These are phyloP conservation scores for Alectoris magna DNA, from an alignment of 2,797 vertebrate genomes.

Conservation along the genomic window DNA sequence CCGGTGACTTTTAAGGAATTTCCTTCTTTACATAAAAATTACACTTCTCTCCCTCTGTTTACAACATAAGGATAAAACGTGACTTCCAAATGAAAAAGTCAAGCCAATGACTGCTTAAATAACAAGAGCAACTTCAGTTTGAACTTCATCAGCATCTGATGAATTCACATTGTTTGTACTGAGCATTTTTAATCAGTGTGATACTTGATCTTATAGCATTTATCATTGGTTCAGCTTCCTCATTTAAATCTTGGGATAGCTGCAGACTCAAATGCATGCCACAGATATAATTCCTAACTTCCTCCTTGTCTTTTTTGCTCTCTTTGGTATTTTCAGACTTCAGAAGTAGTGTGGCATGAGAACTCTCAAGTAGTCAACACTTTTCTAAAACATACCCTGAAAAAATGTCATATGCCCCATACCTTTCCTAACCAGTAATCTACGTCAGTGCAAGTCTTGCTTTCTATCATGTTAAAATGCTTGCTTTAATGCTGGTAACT, in stretches of 20 bases:
- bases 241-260: not conserved
- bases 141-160: not conserved
- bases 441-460: not conserved
- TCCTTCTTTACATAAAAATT: not conserved
- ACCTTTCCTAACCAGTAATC: not conserved
- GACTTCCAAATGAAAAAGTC: not conserved
- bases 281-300: not conserved
- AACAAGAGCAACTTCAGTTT: not conserved
- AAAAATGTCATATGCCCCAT: not conserved
- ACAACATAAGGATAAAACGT: not conserved
- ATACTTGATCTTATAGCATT: not conserved
- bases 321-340: not conserved
- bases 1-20: not conserved
- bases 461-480: not conserved
- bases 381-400: not conserved
- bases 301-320: not conserved
- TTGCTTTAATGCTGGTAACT: not conserved
- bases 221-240: not conserved
- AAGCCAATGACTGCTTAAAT: not conserved
- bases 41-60: not conserved
- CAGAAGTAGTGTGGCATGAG: not conserved
- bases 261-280: not conserved
- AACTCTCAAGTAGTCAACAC: not conserved
- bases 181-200: not conserved
- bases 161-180: not conserved